Evolutionary conservation across 2,113 vertebrate species (phyloP).

Genomic region (Mobula hypostoma): DNA sequence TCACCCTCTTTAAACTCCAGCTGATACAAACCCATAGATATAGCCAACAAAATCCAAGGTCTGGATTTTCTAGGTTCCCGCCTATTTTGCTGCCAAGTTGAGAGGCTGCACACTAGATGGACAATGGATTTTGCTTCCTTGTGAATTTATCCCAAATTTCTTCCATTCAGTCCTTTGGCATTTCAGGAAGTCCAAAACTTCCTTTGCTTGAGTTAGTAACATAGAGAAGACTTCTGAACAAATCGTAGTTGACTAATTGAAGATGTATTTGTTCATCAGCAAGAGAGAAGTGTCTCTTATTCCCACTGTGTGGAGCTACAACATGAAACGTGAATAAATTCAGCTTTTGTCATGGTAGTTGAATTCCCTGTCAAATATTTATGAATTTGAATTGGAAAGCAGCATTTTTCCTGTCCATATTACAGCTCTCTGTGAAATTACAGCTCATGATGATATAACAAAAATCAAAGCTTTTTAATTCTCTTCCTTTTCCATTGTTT

Average conservation of each 20-base stretch:
- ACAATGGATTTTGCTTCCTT: background rate
- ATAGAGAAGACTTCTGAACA: background rate
- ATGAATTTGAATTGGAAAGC: background rate
- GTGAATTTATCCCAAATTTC: background rate
- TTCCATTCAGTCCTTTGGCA: background rate
- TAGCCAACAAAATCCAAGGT: background rate
- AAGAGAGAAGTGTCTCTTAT: background rate
- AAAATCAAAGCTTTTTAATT: background rate
- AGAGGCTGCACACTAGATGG: background rate
- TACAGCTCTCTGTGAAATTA: background rate
- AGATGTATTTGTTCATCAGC: background rate
- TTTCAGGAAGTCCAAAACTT: background rate
- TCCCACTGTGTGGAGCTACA: background rate
- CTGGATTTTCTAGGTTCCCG: background rate
- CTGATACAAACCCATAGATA: no score
- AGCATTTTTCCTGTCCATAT: background rate
- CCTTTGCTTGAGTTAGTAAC: background rate
- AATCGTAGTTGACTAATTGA: background rate
- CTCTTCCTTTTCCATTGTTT: no score
- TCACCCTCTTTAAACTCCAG: no score
- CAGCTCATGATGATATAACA: background rate
- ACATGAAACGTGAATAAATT: background rate
- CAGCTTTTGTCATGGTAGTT: background rate
- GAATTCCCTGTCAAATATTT: background rate
- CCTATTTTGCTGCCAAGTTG: background rate